phyloP scores from a whole-genome alignment of 2,888 invertebrate species.

The Agrotis segetum region DNA sequence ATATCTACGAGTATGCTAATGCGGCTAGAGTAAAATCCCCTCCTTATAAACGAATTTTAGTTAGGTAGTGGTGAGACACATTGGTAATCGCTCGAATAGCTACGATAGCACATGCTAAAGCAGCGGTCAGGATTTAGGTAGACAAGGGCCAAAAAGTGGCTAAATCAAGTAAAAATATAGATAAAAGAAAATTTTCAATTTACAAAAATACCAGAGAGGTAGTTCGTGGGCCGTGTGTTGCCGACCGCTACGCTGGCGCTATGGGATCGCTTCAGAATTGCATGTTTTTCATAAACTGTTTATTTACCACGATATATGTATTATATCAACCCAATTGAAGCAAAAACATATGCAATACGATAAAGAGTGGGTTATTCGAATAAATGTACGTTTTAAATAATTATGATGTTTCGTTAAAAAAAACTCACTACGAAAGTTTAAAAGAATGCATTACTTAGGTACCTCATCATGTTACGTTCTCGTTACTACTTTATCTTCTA shows the following conservation, averaged over 20 bases:
- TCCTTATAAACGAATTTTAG: not conserved
- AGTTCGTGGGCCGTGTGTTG: no score
- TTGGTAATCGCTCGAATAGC: no score
- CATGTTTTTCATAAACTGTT: not conserved
- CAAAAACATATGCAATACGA: conserved; percentile 2
- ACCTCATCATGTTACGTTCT: conserved; percentile 20
- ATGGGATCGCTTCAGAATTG: not conserved
- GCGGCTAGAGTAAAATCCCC: not conserved
- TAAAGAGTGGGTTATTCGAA: conserved; percentile 8
- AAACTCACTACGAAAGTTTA: conserved; percentile 39
- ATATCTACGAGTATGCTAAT: not conserved
- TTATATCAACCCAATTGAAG: not conserved
- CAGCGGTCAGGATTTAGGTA: no score
- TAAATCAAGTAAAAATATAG: no score
- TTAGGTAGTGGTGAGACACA: not conserved
- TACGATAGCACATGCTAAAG: no score
- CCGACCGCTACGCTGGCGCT: no score
- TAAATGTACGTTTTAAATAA: conserved; percentile 23
- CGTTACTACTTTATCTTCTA: not conserved
- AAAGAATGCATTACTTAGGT: conserved; percentile 15
- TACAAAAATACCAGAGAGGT: no score
- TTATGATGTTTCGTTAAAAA: conserved; percentile 30
- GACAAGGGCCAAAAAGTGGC: no score
- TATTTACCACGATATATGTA: not conserved
- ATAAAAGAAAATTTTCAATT: no score